A percentile compares a stretch with the other conserved stretches of the same genome.
Evolutionary conservation across 2,113 vertebrate species (phyloP).

Genomic region (Neopipo cinnamomea): DNA sequence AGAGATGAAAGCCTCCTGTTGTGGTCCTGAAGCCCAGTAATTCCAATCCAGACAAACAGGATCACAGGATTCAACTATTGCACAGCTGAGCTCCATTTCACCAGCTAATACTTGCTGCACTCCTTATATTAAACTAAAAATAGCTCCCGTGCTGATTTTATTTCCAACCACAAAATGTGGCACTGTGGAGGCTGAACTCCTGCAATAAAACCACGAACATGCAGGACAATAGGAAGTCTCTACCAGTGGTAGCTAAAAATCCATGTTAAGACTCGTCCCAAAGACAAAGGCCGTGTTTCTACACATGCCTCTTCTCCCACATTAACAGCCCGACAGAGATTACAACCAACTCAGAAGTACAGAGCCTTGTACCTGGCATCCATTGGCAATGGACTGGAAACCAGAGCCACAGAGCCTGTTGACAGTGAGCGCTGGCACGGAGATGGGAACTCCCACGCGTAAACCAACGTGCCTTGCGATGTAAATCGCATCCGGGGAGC

Average conservation of each 20-base stretch:
- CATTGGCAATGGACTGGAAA: slow-evolving; percentile 91
- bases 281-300: neutral
- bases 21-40: neutral
- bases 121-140: neutral
- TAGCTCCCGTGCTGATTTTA: neutral
- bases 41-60: neutral
- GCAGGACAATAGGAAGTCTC: neutral
- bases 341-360: neutral
- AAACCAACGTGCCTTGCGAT: slow-evolving; percentile 91
- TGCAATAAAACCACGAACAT: neutral
- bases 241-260: neutral
- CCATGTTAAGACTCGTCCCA: accelerated
- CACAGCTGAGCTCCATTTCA: neutral
- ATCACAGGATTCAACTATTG: neutral
- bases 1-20: neutral
- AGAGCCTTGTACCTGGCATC: slow-evolving; percentile 83
- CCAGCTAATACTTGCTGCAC: neutral
- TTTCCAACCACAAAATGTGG: neutral
- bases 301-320: accelerated
- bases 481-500: slow-evolving; percentile 82
- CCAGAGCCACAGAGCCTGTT: slow-evolving; percentile 97
- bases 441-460: slow-evolving; percentile 82
- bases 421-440: slow-evolving; percentile 86
- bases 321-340: neutral
- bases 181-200: neutral